A percentile compares a stretch with the other conserved stretches of the same genome.
Evolutionary conservation across 1,140 invertebrate species (phyloP).

Genomic region (Daktulosphaira vitifoliae): DNA sequence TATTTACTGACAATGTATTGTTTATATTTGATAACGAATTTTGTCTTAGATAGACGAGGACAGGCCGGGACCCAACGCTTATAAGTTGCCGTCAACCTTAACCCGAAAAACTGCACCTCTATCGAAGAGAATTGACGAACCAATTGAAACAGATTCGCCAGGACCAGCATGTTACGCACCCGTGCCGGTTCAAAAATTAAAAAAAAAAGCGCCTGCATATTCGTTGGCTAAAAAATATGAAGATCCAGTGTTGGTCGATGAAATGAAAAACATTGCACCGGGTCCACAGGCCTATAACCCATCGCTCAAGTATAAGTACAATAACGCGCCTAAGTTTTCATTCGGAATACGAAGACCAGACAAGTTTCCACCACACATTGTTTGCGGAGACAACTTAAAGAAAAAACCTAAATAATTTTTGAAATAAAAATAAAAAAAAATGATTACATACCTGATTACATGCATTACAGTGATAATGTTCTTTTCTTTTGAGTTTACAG

Average conservation of each 20-base stretch:
- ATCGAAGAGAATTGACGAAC: neutral
- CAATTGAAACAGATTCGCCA: neutral
- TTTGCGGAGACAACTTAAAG: neutral
- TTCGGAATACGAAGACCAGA: constrained; percentile 4
- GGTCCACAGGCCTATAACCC: constrained; percentile 7
- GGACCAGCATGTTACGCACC: neutral
- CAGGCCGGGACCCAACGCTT: neutral
- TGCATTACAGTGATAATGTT: constrained; percentile 78
- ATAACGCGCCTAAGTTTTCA: neutral
- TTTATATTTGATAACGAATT: no score
- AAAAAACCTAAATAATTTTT: neutral
- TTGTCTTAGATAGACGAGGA: neutral
- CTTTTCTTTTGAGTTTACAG: constrained; percentile 74
- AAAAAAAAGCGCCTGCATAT: neutral
- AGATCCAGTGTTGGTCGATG: neutral
- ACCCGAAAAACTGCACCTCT: neutral
- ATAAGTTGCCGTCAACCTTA: constrained; percentile 6
- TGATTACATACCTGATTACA: constrained; percentile 60
- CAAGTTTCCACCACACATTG: neutral
- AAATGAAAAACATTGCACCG: neutral
- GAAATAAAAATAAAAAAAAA: neutral
- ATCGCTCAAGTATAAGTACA: neutral
- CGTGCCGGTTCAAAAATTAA: constrained; percentile 6
- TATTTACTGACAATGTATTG: no score
- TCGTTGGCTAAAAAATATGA: neutral